Evolutionary conservation across 1,140 invertebrate genomes (phyloP).

Genomic region (Drosophila seguyi): DNA sequence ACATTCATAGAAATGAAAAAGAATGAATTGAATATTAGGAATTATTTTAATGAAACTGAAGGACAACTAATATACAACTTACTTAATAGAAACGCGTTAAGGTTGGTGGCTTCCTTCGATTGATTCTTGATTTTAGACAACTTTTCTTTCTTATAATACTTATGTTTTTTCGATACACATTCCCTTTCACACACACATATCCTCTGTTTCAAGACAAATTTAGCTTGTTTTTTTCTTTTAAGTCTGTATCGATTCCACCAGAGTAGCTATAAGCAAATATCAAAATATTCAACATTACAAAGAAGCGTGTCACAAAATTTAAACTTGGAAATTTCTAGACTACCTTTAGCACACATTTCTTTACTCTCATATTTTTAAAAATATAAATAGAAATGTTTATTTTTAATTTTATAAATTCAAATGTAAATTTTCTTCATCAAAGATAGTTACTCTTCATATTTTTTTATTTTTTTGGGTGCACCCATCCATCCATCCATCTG

Average conservation of each 20-base stretch:
- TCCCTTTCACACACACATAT: accelerated
- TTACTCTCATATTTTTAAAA: too few species aligned
- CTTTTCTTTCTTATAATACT: not conserved
- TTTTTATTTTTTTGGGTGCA: not conserved
- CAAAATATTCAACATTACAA: too few species aligned
- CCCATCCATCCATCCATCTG: slow-evolving; percentile 33
- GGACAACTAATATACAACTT: too few species aligned
- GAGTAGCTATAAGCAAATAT: not conserved
- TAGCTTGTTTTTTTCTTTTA: not conserved
- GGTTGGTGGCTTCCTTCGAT: not conserved
- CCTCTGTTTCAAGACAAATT: too few species aligned
- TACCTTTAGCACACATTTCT: not conserved
- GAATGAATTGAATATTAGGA: not conserved
- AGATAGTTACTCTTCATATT: too few species aligned
- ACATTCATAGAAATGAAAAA: not conserved
- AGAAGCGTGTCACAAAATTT: too few species aligned
- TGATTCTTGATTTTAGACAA: not conserved
- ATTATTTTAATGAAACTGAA: not conserved
- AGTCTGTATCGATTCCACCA: not conserved
- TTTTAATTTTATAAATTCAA: not conserved
- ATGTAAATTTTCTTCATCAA: not conserved
- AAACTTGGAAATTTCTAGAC: not conserved
- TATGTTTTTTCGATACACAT: not conserved
- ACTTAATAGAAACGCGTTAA: too few species aligned
- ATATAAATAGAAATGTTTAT: too few species aligned